Percentiles rank a stretch among this genome's conserved stretches.
phyloP scores from a whole-genome alignment of 2,797 vertebrate species.

The Muscicapa comitata region DNA sequence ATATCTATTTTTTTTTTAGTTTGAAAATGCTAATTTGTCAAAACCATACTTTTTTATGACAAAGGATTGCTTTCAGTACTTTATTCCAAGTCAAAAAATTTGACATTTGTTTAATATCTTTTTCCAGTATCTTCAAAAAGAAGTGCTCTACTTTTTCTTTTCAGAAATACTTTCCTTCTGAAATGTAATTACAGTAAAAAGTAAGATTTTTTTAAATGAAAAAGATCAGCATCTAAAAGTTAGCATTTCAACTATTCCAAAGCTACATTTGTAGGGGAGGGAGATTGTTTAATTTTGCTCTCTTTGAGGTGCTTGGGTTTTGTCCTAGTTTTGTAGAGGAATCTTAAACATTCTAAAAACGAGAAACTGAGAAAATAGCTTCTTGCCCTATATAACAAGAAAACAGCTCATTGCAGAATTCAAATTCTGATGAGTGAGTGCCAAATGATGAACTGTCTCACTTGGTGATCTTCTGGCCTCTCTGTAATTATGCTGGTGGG shows the following conservation, averaged over 20 bases:
- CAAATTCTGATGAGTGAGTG: neutral
- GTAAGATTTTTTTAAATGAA: neutral
- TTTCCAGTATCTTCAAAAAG: neutral
- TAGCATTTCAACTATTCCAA: neutral
- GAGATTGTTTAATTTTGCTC: neutral
- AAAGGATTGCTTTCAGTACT: neutral
- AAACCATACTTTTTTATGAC: neutral
- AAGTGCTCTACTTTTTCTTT: neutral
- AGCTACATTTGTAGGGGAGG: neutral
- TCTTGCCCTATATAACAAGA: neutral
- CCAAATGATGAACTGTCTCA: neutral
- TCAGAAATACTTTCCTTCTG: neutral
- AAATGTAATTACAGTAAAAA: neutral
- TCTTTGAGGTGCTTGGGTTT: neutral
- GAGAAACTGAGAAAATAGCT: neutral
- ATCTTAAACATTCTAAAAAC: neutral
- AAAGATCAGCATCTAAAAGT: neutral
- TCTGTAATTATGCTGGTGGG: neutral
- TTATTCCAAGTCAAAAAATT: neutral
- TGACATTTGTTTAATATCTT: constrained; percentile 5
- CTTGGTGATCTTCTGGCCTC: neutral
- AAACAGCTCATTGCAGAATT: neutral
- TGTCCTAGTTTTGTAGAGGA: neutral
- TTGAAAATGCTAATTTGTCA: neutral
- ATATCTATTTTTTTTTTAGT: neutral